These are phyloP conservation scores for Armadillidium nasatum DNA, from an alignment of 1,140 invertebrate genomes.

Conservation along the genomic window DNA sequence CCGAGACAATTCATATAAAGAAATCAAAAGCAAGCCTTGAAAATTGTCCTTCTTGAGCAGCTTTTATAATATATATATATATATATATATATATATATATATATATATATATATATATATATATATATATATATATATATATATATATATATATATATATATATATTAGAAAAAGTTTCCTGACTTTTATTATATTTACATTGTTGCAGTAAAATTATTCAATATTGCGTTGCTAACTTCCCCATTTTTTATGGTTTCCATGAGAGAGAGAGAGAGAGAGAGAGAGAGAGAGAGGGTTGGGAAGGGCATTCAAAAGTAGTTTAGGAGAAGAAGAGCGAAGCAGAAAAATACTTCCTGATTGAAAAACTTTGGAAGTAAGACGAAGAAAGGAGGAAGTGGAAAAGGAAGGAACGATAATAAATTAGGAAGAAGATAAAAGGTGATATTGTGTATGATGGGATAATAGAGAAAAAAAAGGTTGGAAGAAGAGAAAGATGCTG, in stretches of 20 bases:
- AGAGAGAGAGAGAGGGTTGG: not conserved
- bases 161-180: too few relatives aligned
- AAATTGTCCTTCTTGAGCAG: too few relatives aligned
- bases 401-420: too few relatives aligned
- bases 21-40: too few relatives aligned
- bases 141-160: conserved; percentile 13
- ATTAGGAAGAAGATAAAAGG: too few relatives aligned
- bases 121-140: conserved; percentile 27
- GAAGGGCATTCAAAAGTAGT: conserved; percentile 5
- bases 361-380: not conserved
- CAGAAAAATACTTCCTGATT: not conserved
- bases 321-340: conserved; percentile 5
- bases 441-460: too few relatives aligned
- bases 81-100: conserved; percentile 9
- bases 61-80: conserved; percentile 22
- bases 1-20: too few relatives aligned
- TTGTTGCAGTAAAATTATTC: not conserved
- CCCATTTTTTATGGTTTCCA: conserved; percentile 2
- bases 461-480: too few relatives aligned
- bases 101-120: not conserved
- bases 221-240: conserved; percentile 12
- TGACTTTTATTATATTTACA: too few relatives aligned
- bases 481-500: too few relatives aligned
- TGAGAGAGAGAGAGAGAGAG: not conserved
- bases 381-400: too few relatives aligned